phyloP scores from a whole-genome alignment of 2,888 invertebrate species.

The Prenolepis imparis region DNA sequence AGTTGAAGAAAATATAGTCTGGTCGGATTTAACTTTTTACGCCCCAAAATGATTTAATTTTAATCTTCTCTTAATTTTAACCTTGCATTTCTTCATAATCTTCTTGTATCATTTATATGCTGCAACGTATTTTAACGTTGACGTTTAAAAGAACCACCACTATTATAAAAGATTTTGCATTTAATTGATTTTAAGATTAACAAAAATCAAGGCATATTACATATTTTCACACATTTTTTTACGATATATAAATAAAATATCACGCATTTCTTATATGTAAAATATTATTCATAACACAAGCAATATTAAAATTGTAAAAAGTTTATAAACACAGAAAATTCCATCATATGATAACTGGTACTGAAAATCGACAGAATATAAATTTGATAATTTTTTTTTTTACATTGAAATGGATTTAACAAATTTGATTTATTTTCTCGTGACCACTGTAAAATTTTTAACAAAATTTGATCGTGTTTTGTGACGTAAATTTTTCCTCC shows the following conservation, averaged over 20 bases:
- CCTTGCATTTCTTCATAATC: not conserved
- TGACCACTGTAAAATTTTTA: not conserved
- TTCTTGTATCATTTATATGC: not conserved
- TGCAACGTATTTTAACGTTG: not conserved
- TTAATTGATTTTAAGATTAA: not conserved
- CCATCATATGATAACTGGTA: not conserved
- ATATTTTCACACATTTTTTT: not conserved
- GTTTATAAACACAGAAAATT: not conserved
- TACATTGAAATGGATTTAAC: not conserved
- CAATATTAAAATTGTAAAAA: not conserved
- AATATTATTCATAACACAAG: not conserved
- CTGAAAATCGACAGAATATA: not conserved
- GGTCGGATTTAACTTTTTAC: not conserved
- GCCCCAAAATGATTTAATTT: not conserved
- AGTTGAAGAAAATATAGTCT: conserved; percentile 20
- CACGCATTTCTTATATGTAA: not conserved
- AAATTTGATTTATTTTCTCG: not conserved
- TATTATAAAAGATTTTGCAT: not conserved
- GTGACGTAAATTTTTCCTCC: conserved; percentile 10
- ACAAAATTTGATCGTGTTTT: not conserved
- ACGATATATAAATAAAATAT: not conserved
- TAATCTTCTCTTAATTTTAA: no score
- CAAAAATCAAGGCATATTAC: not conserved
- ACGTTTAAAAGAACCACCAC: not conserved
- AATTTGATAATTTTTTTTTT: conserved; percentile 14